These are phyloP conservation scores for Habroteleia sp. DNA, from an alignment of 2,888 invertebrate species.

Conservation along the genomic window DNA sequence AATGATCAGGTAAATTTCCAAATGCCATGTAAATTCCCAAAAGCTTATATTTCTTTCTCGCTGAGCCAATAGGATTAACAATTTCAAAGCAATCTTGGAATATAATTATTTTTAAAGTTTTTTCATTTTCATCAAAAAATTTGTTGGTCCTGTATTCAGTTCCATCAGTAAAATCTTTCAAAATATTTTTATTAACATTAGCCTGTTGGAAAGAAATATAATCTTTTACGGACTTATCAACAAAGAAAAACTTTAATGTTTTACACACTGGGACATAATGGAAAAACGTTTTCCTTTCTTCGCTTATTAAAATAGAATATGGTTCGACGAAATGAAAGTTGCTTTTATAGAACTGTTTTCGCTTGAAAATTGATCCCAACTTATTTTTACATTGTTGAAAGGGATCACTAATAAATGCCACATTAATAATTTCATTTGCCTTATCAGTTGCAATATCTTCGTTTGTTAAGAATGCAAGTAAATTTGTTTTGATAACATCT, in stretches of 20 bases:
- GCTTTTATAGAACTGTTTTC: too few species aligned
- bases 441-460: too few species aligned
- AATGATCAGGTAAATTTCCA: not conserved
- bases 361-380: not conserved
- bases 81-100: too few species aligned
- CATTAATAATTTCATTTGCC: conserved; percentile 7
- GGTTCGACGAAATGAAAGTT: too few species aligned
- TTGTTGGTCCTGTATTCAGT: not conserved
- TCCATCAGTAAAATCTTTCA: not conserved
- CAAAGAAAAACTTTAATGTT: too few species aligned
- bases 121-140: not conserved
- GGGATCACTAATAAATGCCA: conserved; percentile 3
- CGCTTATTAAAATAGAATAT: too few species aligned
- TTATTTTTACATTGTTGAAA: conserved; percentile 6
- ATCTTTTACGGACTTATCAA: too few species aligned
- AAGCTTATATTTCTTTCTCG: not conserved
- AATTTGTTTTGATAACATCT: too few species aligned
- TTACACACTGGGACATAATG: too few species aligned
- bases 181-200: not conserved
- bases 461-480: too few species aligned
- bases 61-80: not conserved
- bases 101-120: not conserved
- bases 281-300: too few species aligned
- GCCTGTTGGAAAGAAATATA: not conserved
- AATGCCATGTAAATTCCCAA: not conserved